Percentiles rank a stretch among this genome's conserved stretches.
These are phyloP conservation scores for Cydia pomonella DNA, from an alignment of 1,140 invertebrate genomes.

Conservation along the genomic window DNA sequence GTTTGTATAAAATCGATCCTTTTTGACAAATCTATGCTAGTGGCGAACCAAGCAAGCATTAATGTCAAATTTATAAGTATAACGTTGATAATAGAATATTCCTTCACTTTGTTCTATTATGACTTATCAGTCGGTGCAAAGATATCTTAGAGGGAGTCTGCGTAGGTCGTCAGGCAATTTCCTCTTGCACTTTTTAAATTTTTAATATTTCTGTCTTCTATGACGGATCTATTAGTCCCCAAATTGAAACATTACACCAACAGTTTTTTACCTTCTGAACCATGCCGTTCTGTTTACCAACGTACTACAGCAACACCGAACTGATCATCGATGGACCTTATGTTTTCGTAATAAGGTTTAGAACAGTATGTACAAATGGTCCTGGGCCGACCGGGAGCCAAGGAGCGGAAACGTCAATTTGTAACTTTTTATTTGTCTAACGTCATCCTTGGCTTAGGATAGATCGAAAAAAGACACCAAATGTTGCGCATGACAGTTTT, in stretches of 20 bases:
- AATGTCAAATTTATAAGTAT: too few relatives aligned
- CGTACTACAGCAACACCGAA: not conserved
- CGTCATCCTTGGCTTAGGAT: constrained; percentile 25
- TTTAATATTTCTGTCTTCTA: not conserved
- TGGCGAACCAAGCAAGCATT: too few relatives aligned
- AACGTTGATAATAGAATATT: too few relatives aligned
- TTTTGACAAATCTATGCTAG: too few relatives aligned
- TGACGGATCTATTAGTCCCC: constrained; percentile 11
- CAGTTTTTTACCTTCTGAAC: not conserved
- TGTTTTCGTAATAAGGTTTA: not conserved
- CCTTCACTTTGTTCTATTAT: too few relatives aligned
- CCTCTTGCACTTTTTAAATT: not conserved
- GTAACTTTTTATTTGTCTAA: constrained; percentile 41
- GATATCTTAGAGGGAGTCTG: too few relatives aligned
- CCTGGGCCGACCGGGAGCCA: not conserved
- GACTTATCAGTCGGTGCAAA: too few relatives aligned
- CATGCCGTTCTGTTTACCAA: constrained; percentile 3
- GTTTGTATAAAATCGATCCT: too few relatives aligned
- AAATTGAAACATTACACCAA: constrained; percentile 11
- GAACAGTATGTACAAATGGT: too few relatives aligned
- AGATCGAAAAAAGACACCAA: constrained; percentile 14
- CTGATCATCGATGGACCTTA: not conserved
- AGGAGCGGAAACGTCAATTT: constrained; percentile 41
- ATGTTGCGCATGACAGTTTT: constrained; percentile 15
- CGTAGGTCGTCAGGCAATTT: not conserved